phyloP scores from a whole-genome alignment of 2,797 vertebrate genomes.

The Chaetodon trifasciatus region DNA sequence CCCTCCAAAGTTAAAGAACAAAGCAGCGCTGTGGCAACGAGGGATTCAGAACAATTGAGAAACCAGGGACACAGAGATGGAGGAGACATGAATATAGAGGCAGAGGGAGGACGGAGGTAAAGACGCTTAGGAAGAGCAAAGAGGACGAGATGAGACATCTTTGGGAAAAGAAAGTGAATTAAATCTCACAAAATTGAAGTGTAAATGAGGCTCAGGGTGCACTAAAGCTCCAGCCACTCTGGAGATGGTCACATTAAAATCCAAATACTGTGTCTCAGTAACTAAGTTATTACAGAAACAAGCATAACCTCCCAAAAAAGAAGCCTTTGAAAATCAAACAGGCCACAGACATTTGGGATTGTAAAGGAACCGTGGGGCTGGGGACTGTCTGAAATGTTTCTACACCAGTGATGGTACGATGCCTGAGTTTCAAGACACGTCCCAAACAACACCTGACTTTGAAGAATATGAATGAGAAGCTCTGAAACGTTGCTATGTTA shows the following conservation, averaged over 20 bases:
- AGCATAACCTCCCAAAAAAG: not conserved
- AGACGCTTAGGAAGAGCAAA: slow-evolving; percentile 15
- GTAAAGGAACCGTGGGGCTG: not conserved
- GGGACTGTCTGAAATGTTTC: not conserved
- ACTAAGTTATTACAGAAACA: not conserved
- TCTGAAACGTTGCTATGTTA: not conserved
- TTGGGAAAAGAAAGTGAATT: not conserved
- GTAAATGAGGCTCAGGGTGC: not conserved
- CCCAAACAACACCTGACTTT: not conserved
- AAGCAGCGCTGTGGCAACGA: slow-evolving; percentile 20
- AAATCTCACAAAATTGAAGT: slow-evolving; percentile 1
- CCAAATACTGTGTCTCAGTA: not conserved
- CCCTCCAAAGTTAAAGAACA: slow-evolving; percentile 21
- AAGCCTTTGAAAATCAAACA: not conserved
- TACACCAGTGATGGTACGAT: not conserved
- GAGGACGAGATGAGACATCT: slow-evolving; percentile 3
- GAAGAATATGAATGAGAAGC: not conserved
- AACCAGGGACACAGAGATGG: slow-evolving; percentile 10
- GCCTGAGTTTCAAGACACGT: not conserved
- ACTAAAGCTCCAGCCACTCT: slow-evolving; percentile 11
- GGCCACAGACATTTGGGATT: too few relatives aligned
- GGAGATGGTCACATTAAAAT: not conserved
- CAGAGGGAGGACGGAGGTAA: not conserved
- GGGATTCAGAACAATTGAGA: slow-evolving; percentile 4
- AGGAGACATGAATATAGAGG: not conserved